A percentile compares a stretch with the other conserved stretches of the same genome.
These are phyloP conservation scores for Drosophila saltans DNA, from an alignment of 1,140 invertebrate species.

Conservation along the genomic window DNA sequence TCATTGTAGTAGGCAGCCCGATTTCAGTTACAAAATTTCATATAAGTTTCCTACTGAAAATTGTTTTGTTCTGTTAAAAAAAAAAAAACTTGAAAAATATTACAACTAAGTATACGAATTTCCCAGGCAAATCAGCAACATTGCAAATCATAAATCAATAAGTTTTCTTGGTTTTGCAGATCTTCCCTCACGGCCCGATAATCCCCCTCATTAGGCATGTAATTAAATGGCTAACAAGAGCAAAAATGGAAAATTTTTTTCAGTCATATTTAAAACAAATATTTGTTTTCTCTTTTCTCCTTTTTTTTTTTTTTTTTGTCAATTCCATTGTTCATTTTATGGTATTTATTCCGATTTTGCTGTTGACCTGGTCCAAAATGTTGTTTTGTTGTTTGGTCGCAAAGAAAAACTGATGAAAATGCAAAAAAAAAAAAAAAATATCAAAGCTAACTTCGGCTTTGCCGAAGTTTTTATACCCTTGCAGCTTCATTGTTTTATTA, in stretches of 20 bases:
- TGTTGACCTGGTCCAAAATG: constrained; percentile 18
- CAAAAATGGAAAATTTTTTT: not conserved
- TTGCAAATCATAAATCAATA: too few relatives aligned
- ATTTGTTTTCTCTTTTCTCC: not conserved
- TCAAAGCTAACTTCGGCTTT: too few relatives aligned
- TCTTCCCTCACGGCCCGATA: not conserved
- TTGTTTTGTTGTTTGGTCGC: constrained; percentile 14
- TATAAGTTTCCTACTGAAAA: too few relatives aligned
- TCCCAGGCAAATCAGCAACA: too few relatives aligned
- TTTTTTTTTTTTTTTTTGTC: not conserved
- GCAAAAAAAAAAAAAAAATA: constrained; percentile 32
- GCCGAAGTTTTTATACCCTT: too few relatives aligned
- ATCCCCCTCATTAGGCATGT: not conserved
- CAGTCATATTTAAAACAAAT: not conserved
- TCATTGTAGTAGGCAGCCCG: too few relatives aligned
- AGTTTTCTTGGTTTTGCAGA: not conserved
- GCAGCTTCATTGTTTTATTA: too few relatives aligned
- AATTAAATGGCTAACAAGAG: constrained; percentile 3
- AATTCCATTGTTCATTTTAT: constrained; percentile 25
- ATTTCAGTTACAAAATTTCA: too few relatives aligned
- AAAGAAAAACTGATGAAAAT: constrained; percentile 42
- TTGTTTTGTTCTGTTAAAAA: too few relatives aligned
- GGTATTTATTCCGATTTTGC: constrained; percentile 10
- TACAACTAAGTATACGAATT: too few relatives aligned
- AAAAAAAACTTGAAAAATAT: too few relatives aligned